Evolutionary conservation across 2,113 vertebrate genomes (phyloP).

Genomic region (Catharus minimus): DNA sequence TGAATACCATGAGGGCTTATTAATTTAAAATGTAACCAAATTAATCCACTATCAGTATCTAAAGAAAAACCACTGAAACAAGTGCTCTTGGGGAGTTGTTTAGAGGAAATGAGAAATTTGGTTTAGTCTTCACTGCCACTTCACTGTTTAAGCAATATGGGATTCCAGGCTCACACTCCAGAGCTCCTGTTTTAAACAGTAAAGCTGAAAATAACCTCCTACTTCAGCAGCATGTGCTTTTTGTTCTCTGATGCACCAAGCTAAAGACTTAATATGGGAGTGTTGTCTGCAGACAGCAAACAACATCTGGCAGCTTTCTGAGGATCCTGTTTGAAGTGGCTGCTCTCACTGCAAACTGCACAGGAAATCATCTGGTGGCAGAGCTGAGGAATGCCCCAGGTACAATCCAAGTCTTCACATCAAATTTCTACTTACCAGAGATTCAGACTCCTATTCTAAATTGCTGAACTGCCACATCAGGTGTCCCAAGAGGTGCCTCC

Average conservation of each 20-base stretch:
- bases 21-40: constrained; percentile 11
- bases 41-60: not conserved
- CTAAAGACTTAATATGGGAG: not conserved
- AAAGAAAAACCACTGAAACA: constrained; percentile 18
- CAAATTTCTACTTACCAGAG: not conserved
- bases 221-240: not conserved
- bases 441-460: not conserved
- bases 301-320: constrained; percentile 8
- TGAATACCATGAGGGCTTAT: not conserved
- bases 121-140: not conserved
- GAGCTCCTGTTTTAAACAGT: not conserved
- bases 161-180: not conserved
- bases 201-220: constrained; percentile 21
- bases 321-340: not conserved
- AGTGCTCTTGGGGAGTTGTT: not conserved
- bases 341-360: not conserved
- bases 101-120: not conserved
- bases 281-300: constrained; percentile 24
- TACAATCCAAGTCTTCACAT: not conserved
- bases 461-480: not conserved
- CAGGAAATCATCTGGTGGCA: not conserved
- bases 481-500: not conserved
- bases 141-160: not conserved
- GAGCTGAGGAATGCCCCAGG: not conserved
- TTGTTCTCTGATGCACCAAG: not conserved